Conservation (phyloP, 1,140 invertebrate species). For the Drosophila baimaii region DNA sequence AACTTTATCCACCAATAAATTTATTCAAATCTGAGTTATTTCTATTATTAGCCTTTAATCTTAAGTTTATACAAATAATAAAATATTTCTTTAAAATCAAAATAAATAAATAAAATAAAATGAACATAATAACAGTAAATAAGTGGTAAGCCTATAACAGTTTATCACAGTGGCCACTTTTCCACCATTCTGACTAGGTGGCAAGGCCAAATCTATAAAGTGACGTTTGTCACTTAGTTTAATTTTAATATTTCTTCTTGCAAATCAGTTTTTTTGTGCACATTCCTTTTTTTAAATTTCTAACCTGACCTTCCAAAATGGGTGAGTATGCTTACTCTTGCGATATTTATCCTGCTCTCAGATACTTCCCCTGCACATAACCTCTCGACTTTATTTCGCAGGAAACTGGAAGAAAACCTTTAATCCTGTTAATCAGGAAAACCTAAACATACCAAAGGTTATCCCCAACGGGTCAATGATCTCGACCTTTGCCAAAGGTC, state of each 20-base stretch:
- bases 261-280: background rate
- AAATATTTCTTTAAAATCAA: too few species aligned
- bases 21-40: too few species aligned
- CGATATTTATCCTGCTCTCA: too few species aligned
- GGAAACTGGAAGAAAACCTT: slow-evolving; percentile 12
- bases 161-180: background rate
- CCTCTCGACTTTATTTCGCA: too few species aligned
- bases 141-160: background rate
- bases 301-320: background rate
- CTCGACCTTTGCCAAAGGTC: slow-evolving; percentile 1
- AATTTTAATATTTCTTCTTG: background rate
- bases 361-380: background rate
- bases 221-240: background rate
- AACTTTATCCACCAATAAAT: too few species aligned
- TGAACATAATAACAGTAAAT: too few species aligned
- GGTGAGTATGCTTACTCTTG: slow-evolving; percentile 5
- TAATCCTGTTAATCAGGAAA: background rate
- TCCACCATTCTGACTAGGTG: slow-evolving; percentile 8
- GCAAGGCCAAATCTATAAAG: slow-evolving; percentile 8
- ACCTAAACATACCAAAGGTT: background rate
- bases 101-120: too few species aligned
- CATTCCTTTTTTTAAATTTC: background rate
- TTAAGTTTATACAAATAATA: too few species aligned
- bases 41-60: too few species aligned
- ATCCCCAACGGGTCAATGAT: slow-evolving; percentile 17